These are phyloP conservation scores for Crypturellus undulatus DNA, from an alignment of 2,113 vertebrate species.

Conservation along the genomic window DNA sequence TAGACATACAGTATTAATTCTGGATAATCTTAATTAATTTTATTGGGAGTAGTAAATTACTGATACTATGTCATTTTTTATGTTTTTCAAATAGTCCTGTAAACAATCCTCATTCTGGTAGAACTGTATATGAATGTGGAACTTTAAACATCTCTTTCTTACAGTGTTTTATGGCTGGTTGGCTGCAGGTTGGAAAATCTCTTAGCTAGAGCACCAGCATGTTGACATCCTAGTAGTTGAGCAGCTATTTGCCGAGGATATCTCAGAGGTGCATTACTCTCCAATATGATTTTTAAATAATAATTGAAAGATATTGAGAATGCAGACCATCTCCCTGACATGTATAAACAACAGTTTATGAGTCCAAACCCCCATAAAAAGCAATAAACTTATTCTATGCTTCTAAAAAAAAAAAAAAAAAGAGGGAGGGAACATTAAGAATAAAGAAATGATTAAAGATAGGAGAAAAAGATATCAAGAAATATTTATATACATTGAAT, in stretches of 20 bases:
- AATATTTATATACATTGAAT: background rate
- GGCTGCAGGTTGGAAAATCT: conserved; percentile 12
- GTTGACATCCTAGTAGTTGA: conserved; percentile 46
- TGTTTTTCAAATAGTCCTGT: background rate
- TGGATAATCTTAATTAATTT: background rate
- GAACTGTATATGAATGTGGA: background rate
- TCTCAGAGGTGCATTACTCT: conserved; percentile 24
- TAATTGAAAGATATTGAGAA: background rate
- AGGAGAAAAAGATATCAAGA: background rate
- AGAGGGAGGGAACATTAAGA: too few species aligned
- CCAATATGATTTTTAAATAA: conserved; percentile 26
- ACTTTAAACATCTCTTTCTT: background rate
- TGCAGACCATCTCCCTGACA: background rate
- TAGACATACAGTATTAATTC: background rate
- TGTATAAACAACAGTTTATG: background rate
- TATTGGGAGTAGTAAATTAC: background rate
- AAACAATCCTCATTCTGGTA: background rate
- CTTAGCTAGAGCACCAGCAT: background rate
- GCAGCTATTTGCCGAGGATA: background rate
- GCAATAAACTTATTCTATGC: background rate
- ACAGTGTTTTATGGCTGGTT: conserved; percentile 35
- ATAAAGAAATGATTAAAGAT: background rate
- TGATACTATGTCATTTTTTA: accelerated
- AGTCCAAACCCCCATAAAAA: background rate
- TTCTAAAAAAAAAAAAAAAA: background rate